Conservation (phyloP, 2,797 vertebrate genomes). For the Arctocebus calabarensis region DNA sequence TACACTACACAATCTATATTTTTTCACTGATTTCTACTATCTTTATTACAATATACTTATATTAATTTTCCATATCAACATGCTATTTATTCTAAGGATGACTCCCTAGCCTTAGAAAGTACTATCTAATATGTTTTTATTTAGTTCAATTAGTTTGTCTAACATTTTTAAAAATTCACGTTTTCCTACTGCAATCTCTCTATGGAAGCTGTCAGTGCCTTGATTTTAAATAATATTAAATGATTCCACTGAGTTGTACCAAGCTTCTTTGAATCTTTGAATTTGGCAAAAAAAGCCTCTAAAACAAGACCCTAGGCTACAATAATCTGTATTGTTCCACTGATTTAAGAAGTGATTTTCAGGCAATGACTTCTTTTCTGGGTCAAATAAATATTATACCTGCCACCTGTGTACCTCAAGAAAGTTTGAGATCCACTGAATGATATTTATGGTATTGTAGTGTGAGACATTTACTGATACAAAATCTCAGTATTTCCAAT, state of each 20-base stretch:
- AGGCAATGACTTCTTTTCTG: not conserved
- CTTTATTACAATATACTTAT: not conserved
- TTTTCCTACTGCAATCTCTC: conserved; percentile 29
- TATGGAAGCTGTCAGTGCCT: not conserved
- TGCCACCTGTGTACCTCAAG: not conserved
- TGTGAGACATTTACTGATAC: not conserved
- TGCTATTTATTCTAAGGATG: not conserved
- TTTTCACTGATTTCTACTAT: conserved; percentile 24
- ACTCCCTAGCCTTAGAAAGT: not conserved
- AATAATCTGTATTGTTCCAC: not conserved
- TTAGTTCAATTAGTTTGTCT: conserved; percentile 7
- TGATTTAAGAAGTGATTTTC: not conserved
- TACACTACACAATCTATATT: not conserved
- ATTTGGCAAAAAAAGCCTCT: conserved; percentile 47
- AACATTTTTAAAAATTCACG: not conserved
- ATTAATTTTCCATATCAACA: conserved; percentile 43
- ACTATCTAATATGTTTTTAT: conserved; percentile 30
- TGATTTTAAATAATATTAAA: conserved; percentile 53
- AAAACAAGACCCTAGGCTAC: not conserved
- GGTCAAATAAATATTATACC: not conserved
- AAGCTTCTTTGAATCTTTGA: not conserved
- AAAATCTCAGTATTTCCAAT: conserved; percentile 28
- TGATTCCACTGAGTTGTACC: not conserved
- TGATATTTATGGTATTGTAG: not conserved
- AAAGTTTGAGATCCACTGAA: conserved; percentile 12